A percentile compares a stretch with the other conserved stretches of the same genome.
These are phyloP conservation scores for Apis florea DNA, from an alignment of 1,140 invertebrate species.

Conservation along the genomic window DNA sequence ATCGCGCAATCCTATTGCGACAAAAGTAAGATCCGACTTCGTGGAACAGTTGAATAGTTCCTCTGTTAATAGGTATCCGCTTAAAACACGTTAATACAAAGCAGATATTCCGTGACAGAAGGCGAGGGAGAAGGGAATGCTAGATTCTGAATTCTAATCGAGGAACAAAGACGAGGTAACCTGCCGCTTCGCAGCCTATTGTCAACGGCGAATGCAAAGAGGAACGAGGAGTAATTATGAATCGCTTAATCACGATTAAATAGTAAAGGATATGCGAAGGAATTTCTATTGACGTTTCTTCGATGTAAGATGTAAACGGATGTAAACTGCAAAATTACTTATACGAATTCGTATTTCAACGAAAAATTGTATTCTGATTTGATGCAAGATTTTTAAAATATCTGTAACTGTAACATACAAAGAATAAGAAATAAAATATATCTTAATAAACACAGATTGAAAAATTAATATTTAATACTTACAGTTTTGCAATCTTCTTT, in stretches of 20 bases:
- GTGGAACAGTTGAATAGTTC: not conserved
- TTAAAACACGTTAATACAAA: constrained; percentile 31
- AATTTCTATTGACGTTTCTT: no score
- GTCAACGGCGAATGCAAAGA: constrained; percentile 2
- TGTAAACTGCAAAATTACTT: no score
- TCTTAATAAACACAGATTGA: no score
- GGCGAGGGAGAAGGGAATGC: not conserved
- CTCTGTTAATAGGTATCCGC: not conserved
- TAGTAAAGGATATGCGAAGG: not conserved
- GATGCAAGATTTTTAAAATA: no score
- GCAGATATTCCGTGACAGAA: constrained; percentile 1
- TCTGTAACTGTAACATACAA: no score
- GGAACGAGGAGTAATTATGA: constrained; percentile 33
- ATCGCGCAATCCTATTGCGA: not conserved
- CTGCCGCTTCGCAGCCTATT: constrained; percentile 30
- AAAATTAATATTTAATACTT: no score
- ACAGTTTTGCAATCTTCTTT: no score
- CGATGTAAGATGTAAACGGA: no score
- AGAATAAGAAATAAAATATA: no score
- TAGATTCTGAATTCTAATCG: constrained; percentile 39
- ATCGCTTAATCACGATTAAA: constrained; percentile 32
- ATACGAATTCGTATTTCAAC: no score
- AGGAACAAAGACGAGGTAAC: constrained; percentile 33
- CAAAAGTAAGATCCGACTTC: not conserved
- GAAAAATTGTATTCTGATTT: no score